Evolutionary conservation across 2,113 vertebrate species (phyloP).

Genomic region (Myodes glareolus): DNA sequence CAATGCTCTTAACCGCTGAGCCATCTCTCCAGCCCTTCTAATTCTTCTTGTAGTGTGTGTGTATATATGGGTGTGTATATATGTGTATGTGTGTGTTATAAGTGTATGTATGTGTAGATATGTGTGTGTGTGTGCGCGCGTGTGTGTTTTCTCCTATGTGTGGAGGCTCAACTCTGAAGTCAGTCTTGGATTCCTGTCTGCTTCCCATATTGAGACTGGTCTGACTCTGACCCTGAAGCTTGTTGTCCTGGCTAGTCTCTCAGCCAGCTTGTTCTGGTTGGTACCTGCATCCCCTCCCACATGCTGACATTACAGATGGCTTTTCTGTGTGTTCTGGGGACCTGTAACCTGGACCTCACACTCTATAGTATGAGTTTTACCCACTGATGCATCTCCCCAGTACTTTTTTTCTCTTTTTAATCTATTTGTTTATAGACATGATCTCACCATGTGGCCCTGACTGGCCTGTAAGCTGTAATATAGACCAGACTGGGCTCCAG

Average conservation of each 20-base stretch:
- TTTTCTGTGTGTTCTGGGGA: background rate
- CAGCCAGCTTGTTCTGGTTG: background rate
- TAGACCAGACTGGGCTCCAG: background rate
- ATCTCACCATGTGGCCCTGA: background rate
- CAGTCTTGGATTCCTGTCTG: background rate
- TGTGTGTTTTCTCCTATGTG: background rate
- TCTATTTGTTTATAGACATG: background rate
- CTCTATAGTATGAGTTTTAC: background rate
- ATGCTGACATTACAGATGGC: background rate
- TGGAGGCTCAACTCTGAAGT: background rate
- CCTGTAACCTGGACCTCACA: background rate
- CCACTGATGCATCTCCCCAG: background rate
- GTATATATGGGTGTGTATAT: background rate
- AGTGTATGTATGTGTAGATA: accelerated
- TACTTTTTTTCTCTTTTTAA: background rate
- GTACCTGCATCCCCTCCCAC: background rate
- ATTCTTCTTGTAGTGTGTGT: background rate
- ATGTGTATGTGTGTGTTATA: background rate
- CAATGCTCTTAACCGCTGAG: no score
- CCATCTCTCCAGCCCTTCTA: no score
- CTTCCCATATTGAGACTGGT: background rate
- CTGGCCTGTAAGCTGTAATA: background rate
- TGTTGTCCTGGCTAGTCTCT: background rate
- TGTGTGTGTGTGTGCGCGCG: no score
- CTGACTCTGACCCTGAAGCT: background rate